phyloP scores from a whole-genome alignment of 2,113 vertebrate genomes.

The Saccopteryx leptura region DNA sequence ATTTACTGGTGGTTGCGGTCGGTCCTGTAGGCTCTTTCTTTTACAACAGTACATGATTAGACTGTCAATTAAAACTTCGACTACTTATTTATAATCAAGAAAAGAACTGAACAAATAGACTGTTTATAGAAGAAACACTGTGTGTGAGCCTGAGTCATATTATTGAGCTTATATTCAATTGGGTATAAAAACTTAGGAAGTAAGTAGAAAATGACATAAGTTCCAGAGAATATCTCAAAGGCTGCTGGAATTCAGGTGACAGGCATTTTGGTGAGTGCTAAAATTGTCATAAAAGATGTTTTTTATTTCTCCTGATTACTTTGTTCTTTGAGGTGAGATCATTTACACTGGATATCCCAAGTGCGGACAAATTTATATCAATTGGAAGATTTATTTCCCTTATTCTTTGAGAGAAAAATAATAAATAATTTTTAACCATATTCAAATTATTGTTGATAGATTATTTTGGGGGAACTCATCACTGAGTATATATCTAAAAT shows the following conservation, averaged over 20 bases:
- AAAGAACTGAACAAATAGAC: not conserved
- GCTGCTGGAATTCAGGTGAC: not conserved
- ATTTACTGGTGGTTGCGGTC: slow-evolving; percentile 34
- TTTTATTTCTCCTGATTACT: slow-evolving; percentile 75
- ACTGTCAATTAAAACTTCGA: slow-evolving; percentile 48
- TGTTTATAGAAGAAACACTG: not conserved
- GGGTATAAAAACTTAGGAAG: not conserved
- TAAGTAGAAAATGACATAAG: not conserved
- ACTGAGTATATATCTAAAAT: slow-evolving; percentile 30
- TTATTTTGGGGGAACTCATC: slow-evolving; percentile 48
- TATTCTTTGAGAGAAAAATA: slow-evolving; percentile 73
- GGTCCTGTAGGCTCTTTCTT: slow-evolving; percentile 62
- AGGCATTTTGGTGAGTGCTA: not conserved
- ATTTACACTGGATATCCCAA: slow-evolving; percentile 74
- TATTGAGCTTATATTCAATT: not conserved
- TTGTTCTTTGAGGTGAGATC: slow-evolving; percentile 74
- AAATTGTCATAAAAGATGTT: accelerated
- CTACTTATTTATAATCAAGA: not conserved
- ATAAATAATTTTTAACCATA: slow-evolving; percentile 70
- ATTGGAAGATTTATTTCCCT: slow-evolving; percentile 59
- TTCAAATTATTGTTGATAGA: slow-evolving; percentile 59
- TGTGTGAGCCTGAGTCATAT: not conserved
- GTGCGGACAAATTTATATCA: not conserved
- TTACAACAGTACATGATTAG: slow-evolving; percentile 60
- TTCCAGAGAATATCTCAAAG: not conserved